Evolutionary conservation across 2,888 invertebrate genomes (phyloP).

Genomic region (Mayetiola destructor): DNA sequence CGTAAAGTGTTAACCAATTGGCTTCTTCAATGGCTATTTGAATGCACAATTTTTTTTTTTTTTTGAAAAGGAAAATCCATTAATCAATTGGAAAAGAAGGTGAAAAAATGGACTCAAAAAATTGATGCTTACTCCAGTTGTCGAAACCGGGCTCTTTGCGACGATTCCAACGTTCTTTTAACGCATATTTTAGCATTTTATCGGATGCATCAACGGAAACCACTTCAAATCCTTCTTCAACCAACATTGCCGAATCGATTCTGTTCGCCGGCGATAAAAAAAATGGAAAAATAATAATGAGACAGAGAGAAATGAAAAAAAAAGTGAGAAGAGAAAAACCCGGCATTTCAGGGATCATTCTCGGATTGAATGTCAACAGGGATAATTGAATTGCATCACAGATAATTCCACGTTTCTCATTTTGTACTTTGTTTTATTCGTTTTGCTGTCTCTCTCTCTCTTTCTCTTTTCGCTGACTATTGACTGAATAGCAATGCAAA

Average conservation of each 20-base stretch:
- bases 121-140: slow-evolving; percentile 55
- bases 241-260: slow-evolving; percentile 73
- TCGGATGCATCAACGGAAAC: slow-evolving; percentile 82
- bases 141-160: slow-evolving; percentile 65
- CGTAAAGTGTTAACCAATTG: slow-evolving; percentile 69
- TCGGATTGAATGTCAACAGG: too few relatives aligned
- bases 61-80: background rate
- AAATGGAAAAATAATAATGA: too few relatives aligned
- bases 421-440: too few relatives aligned
- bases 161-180: slow-evolving; percentile 72
- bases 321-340: too few relatives aligned
- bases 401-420: too few relatives aligned
- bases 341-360: too few relatives aligned
- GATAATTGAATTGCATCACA: too few relatives aligned
- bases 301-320: too few relatives aligned
- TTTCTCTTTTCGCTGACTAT: too few relatives aligned
- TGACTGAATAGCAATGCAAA: too few relatives aligned
- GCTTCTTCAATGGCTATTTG: slow-evolving; percentile 74
- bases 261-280: too few relatives aligned
- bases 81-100: background rate
- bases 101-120: background rate
- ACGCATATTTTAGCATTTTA: slow-evolving; percentile 81
- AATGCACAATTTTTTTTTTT: background rate
- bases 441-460: too few relatives aligned
- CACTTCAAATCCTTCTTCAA: slow-evolving; percentile 76